phyloP scores from a whole-genome alignment of 92 coral and sea anemone species.

The Diadumene lineata region DNA sequence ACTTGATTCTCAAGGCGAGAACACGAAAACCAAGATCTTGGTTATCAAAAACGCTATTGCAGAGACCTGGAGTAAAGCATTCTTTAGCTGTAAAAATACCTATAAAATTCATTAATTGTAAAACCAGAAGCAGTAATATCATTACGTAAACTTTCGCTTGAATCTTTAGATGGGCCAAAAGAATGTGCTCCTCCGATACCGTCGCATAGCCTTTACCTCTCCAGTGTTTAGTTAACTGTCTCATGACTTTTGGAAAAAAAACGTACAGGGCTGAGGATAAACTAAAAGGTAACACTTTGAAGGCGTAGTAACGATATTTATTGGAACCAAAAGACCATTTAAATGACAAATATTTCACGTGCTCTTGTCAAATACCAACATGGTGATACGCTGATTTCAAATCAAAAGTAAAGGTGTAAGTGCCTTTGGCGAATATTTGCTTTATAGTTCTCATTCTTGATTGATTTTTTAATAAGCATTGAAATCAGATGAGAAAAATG shows the following conservation, averaged over 20 bases:
- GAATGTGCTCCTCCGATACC: slow-evolving; percentile 43
- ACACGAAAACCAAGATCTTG: slow-evolving; percentile 37
- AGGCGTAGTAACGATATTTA: slow-evolving; percentile 21
- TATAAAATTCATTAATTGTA: slow-evolving; percentile 31
- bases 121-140: slow-evolving; percentile 48
- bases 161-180: slow-evolving; percentile 18
- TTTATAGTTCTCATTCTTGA: slow-evolving; percentile 51
- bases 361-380: slow-evolving; percentile 42
- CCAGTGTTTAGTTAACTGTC: slow-evolving; percentile 43
- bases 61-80: slow-evolving; percentile 31
- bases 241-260: slow-evolving; percentile 39
- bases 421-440: slow-evolving; percentile 28
- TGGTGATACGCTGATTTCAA: slow-evolving; percentile 60
- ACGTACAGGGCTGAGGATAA: slow-evolving; percentile 28
- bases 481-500: slow-evolving; percentile 43
- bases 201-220: slow-evolving; percentile 27
- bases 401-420: slow-evolving; percentile 44
- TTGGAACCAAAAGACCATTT: slow-evolving; percentile 44
- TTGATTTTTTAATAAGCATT: slow-evolving; percentile 34
- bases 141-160: slow-evolving; percentile 34
- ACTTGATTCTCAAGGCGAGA: slow-evolving; percentile 29
- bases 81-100: slow-evolving; percentile 16
- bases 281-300: slow-evolving; percentile 30
- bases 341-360: slow-evolving; percentile 42
- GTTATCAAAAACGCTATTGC: slow-evolving; percentile 35